A percentile compares a stretch with the other conserved stretches of the same genome.
These are phyloP conservation scores for Diplosoma virens DNA, from an alignment of 23 tunicate species.

Conservation along the genomic window DNA sequence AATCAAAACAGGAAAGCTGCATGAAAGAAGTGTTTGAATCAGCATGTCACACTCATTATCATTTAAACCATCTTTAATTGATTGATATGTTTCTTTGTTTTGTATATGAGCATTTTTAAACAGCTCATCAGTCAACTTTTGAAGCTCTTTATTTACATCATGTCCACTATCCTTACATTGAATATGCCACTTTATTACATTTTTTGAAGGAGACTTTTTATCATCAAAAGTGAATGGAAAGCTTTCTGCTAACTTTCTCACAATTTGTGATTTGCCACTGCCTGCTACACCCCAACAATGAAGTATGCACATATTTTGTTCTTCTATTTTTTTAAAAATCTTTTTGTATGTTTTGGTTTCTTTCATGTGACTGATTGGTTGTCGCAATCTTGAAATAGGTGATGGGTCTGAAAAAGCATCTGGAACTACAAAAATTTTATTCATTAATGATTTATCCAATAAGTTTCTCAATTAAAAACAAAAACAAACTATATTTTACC, in stretches of 20 bases:
- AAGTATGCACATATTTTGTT: background rate
- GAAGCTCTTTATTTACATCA: background rate
- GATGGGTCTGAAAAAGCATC: too few relatives aligned
- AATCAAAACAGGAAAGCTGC: conserved; percentile 1
- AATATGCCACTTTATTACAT: conserved; percentile 3
- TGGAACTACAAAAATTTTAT: too few relatives aligned
- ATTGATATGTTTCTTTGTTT: background rate
- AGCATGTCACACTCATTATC: background rate
- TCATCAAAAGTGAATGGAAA: conserved; percentile 6
- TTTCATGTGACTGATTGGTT: background rate
- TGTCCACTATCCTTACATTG: conserved; percentile 11
- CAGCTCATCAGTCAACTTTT: background rate
- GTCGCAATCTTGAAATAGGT: too few relatives aligned
- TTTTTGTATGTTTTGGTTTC: conserved; percentile 1
- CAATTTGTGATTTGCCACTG: conserved; percentile 33
- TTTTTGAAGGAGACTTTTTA: background rate
- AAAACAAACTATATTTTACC: too few relatives aligned
- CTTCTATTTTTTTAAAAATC: background rate
- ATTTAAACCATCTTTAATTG: background rate
- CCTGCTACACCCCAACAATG: conserved; percentile 30
- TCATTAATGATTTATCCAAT: too few relatives aligned
- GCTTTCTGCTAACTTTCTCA: conserved; percentile 12
- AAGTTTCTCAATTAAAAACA: too few relatives aligned
- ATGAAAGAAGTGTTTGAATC: background rate
- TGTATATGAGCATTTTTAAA: background rate